Base-by-base conservation (phyloP, 2,888 invertebrate genomes). In the Drosophila phalerata region DNA sequence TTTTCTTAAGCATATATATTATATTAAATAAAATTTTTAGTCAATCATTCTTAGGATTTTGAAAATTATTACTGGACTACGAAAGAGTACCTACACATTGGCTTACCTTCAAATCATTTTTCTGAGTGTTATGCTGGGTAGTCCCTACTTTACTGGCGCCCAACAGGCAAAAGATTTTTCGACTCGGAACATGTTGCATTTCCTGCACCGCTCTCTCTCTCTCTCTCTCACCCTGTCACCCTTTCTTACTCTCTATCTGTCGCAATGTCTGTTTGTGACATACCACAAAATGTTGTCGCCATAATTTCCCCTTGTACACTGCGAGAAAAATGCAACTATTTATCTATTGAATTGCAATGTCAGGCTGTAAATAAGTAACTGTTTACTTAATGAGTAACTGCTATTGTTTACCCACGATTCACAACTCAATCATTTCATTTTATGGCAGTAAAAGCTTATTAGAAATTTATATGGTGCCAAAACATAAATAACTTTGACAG, bases 261-360 rank as follows among this genome's bases (percentile, higher is more conserved):
- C 28, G 25, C 37, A 28, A 22, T 32, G 73, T 68, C 49, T 25
- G 47, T 53, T 45, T 73, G 72, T 69, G 69, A 73, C 80, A 76
- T 69, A 72, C 77, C 76, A 77, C 77, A 79, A 76, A 68, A 76
- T 60, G 77, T 77, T 79, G 80, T 79, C 80, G 80, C 77, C 58
- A 77, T 65, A 62, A 71, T 68, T 65, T 78, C 32, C 15, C 43
- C n/a, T n/a, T n/a, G 42, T 60, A 65, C 77, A 77, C 77, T 77
- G 77, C 49, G 15, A 38, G 52, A 77, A 63, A 56, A 25, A 47
- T 13, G 0, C 6, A 17, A n/a, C 25, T 10, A 10, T 28, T 28
- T 45, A n/a, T 45, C 45, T 45, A n/a, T 45, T 13, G 6, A n/a
- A 43, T 43, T 43, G 17, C 40, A 11, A 19, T 11, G 13, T 11